Evolutionary conservation across 2,797 vertebrate genomes (phyloP).

Genomic region (Micropoecilia bifurca): DNA sequence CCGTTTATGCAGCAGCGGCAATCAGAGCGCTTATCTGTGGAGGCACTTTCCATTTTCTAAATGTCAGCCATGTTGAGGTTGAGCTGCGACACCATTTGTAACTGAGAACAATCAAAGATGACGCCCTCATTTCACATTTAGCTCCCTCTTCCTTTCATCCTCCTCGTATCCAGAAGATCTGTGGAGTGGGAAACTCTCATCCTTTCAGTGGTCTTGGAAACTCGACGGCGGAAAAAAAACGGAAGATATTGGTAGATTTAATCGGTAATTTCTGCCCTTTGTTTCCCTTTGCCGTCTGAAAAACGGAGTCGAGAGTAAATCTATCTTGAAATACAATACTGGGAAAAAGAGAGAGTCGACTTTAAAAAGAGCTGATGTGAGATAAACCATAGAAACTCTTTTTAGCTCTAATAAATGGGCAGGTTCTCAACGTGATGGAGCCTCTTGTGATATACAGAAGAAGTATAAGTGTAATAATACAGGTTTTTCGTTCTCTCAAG

Average conservation of each 20-base stretch:
- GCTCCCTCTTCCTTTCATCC: constrained; percentile 33
- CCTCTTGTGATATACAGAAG: constrained; percentile 12
- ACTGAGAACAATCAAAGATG: constrained; percentile 39
- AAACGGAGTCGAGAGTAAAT: constrained; percentile 31
- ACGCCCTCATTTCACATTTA: constrained; percentile 69
- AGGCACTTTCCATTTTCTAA: constrained; percentile 67
- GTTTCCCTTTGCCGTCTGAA: constrained; percentile 25
- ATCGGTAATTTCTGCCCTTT: constrained; percentile 28
- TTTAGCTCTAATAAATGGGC: constrained; percentile 14
- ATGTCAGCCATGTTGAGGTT: constrained; percentile 70
- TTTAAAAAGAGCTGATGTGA: constrained; percentile 39
- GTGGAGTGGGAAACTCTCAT: constrained; percentile 18
- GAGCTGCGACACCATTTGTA: constrained; percentile 42
- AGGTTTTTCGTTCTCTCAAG: constrained; percentile 67
- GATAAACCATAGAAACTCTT: constrained; percentile 19
- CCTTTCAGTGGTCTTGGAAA: background rate
- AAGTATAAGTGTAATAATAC: constrained; percentile 17
- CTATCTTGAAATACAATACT: constrained; percentile 27
- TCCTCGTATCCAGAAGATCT: constrained; percentile 29
- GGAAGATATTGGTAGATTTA: constrained; percentile 3
- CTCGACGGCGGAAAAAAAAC: background rate
- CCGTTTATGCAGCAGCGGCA: constrained; percentile 53
- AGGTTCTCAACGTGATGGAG: constrained; percentile 4
- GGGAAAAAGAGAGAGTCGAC: constrained; percentile 17
- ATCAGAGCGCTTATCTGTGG: constrained; percentile 60